These are phyloP conservation scores for Pantelozetes paolii DNA, from an alignment of 2,888 invertebrate genomes.

Conservation along the genomic window DNA sequence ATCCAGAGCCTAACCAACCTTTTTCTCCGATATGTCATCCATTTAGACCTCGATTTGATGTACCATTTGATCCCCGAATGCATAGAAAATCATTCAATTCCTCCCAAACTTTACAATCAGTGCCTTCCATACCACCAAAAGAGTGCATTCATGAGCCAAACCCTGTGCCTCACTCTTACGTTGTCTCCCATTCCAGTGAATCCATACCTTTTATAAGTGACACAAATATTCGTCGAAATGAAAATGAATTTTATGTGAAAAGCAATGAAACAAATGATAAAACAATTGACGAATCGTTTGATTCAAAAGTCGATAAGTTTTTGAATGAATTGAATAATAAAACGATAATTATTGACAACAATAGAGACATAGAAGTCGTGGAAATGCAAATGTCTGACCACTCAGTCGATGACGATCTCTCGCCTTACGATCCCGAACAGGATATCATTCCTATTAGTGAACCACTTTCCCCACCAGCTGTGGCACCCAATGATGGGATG, in stretches of 20 bases:
- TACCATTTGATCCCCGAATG: not conserved
- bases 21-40: not conserved
- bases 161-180: not conserved
- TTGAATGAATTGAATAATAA: not conserved
- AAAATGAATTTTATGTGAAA: not conserved
- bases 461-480: not conserved
- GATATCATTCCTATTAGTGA: not conserved
- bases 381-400: constrained; percentile 7
- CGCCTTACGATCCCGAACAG: constrained; percentile 27
- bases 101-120: not conserved
- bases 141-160: not conserved
- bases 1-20: not conserved
- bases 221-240: not conserved
- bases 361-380: not conserved
- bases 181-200: not conserved
- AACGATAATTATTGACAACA: not conserved
- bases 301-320: not conserved
- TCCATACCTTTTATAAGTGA: constrained; percentile 13
- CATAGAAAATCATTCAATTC: not conserved
- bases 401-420: not conserved
- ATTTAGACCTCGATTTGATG: not conserved
- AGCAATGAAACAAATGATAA: not conserved
- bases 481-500: not conserved
- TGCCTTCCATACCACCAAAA: not conserved
- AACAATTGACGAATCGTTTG: not conserved